These are phyloP conservation scores for Buphagus erythrorhynchus DNA, from an alignment of 2,797 vertebrate genomes.

Conservation along the genomic window DNA sequence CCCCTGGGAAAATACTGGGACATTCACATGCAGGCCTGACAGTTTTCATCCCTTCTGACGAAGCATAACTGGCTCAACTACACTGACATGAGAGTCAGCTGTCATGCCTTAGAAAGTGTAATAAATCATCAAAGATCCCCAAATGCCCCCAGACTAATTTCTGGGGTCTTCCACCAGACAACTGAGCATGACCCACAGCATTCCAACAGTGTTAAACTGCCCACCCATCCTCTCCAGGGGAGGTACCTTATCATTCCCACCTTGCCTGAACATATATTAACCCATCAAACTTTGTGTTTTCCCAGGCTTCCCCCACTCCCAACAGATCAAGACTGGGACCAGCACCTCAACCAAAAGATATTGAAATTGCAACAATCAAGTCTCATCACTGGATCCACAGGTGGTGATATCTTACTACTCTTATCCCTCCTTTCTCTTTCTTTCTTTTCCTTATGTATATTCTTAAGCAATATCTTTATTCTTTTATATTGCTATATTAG, in stretches of 20 bases:
- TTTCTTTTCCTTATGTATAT: not conserved
- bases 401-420: not conserved
- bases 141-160: not conserved
- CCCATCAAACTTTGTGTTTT: not conserved
- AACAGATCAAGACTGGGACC: not conserved
- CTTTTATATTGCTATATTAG: not conserved
- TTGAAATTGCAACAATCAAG: not conserved
- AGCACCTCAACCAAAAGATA: not conserved
- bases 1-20: not conserved
- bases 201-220: not conserved
- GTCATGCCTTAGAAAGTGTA: not conserved
- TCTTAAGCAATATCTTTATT: not conserved
- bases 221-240: not conserved
- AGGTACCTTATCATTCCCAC: not conserved
- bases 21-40: not conserved
- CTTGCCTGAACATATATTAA: not conserved
- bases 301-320: not conserved
- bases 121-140: not conserved
- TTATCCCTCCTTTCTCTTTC: not conserved
- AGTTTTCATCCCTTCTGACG: not conserved
- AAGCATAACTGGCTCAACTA: not conserved
- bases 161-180: not conserved
- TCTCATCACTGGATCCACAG: not conserved
- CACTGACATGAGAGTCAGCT: not conserved
- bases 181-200: not conserved